Conservation (phyloP, 1,140 invertebrate genomes). For the Diprion similis region DNA sequence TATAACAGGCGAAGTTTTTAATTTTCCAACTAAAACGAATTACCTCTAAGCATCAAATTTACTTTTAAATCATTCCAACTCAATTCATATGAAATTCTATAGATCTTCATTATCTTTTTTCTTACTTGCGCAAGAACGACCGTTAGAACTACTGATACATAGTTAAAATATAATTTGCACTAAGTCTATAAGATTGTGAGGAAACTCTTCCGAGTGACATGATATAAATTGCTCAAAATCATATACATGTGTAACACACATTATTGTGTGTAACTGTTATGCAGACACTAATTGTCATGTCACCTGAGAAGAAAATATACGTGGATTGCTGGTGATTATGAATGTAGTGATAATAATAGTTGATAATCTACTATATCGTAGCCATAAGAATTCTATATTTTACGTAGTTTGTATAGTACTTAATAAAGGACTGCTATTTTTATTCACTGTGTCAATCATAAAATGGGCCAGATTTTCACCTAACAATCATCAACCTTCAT, state of each 20-base stretch:
- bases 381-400: neutral
- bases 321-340: neutral
- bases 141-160: too few relatives aligned
- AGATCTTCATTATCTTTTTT: neutral
- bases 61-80: neutral
- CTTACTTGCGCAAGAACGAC: neutral
- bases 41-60: neutral
- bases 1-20: neutral
- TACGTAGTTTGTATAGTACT: neutral
- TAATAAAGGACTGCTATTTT: slow-evolving; percentile 16
- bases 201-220: slow-evolving; percentile 27
- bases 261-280: neutral
- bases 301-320: slow-evolving; percentile 21
- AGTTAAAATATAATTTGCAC: too few relatives aligned
- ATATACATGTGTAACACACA: neutral
- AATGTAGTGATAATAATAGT: neutral
- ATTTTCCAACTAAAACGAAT: neutral
- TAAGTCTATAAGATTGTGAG: neutral
- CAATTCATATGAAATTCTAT: neutral
- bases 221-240: neutral
- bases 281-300: slow-evolving; percentile 17
- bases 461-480: too few relatives aligned
- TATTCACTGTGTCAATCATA: neutral
- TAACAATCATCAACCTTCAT: too few relatives aligned
- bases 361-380: neutral